Conservation (phyloP, 35 echinoderm and acorn worm species). For the Ptychodera flava region DNA sequence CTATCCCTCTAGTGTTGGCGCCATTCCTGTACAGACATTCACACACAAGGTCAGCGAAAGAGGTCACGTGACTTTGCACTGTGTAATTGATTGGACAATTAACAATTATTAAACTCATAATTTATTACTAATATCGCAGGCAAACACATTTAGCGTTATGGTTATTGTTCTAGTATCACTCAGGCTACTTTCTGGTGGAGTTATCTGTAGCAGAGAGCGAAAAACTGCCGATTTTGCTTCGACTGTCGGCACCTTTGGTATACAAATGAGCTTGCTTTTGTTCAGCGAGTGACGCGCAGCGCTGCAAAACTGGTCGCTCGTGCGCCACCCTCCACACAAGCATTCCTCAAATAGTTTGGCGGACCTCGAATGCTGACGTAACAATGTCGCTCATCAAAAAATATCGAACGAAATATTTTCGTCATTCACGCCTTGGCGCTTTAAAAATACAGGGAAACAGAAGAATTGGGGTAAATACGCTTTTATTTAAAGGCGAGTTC, state of each 20-base stretch:
- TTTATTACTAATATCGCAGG: not conserved
- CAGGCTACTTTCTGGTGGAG: not conserved
- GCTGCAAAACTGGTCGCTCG: not conserved
- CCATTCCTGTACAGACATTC: not conserved
- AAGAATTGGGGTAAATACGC: too few relatives aligned
- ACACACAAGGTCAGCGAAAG: not conserved
- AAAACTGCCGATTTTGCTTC: not conserved
- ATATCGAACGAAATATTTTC: not conserved
- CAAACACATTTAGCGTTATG: not conserved
- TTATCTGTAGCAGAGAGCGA: not conserved
- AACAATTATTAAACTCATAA: not conserved
- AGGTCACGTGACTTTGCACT: not conserved
- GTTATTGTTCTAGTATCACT: not conserved
- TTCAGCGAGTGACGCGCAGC: not conserved
- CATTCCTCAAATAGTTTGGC: not conserved
- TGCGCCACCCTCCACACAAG: not conserved
- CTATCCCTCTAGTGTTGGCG: not conserved
- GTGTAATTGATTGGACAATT: not conserved
- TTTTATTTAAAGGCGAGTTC: too few relatives aligned
- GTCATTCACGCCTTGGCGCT: not conserved
- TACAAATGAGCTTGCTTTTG: constrained; percentile 1
- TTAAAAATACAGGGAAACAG: too few relatives aligned
- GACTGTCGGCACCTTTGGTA: not conserved
- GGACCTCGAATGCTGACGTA: not conserved
- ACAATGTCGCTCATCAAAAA: not conserved